Evolutionary conservation across 2,113 vertebrate species (phyloP), one percentile per base, ranked within the genome.

Genomic region (Xenotilapia leptura): DNA sequence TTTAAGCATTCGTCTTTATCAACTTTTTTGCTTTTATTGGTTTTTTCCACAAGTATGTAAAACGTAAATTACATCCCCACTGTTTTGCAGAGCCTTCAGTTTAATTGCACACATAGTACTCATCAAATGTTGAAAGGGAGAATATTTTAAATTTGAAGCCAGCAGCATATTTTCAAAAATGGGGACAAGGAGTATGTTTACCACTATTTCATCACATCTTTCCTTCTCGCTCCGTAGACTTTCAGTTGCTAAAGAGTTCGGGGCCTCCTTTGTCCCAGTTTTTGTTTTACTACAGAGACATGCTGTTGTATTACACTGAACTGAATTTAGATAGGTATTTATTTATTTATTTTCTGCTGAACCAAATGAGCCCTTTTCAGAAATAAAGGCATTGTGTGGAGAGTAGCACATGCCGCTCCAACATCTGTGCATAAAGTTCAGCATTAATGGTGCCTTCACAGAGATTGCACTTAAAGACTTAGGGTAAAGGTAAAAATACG

Each of bases 371-470:
- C 5, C 40, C 14, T 45, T 73, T 73, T 0, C 5, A 26, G 7
- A 26, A 42, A 31, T 0, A n/a, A 13, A 31, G 15, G 10, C 15
- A 31, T 0, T 77, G 9, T 31, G 26, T 31, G 45, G 26, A n/a
- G 26, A 28, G 2, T 7, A 49, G 42, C 26, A 77, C 15, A 19
- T 11, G 6, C 4, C 1, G 4, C 70, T 77, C 70, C 70, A 26
- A 26, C 2, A 3, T 47, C 6, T 1, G 11, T 2, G 15, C 26
- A 77, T 31, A 0, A 19, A 31, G 73, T 77, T n/a, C 4, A 77
- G 26, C 7, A 77, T 49, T 51, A 19, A 49, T 77, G 70, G 23
- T 49, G 42, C 26, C 70, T 49, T 77, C 42, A 49, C 42, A 77
- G 70, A 28, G 23, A 7, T 47, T 47, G 70, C 15, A 31, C 42